phyloP scores from a whole-genome alignment of 2,113 vertebrate genomes.

The Gobius niger region DNA sequence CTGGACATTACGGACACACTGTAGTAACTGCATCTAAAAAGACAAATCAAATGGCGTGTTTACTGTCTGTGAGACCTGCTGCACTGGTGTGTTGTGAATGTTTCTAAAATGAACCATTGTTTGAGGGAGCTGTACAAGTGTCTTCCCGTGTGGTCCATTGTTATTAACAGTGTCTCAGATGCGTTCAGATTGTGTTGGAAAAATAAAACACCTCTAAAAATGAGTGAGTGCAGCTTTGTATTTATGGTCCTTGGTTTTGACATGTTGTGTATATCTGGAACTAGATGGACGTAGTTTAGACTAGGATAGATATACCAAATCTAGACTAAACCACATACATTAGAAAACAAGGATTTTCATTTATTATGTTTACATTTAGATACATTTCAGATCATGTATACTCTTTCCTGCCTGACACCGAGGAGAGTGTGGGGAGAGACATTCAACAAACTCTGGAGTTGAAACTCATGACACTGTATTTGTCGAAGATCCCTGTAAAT shows the following conservation, averaged over 20 bases:
- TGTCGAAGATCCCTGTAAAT: too few relatives aligned
- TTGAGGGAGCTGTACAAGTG: slow-evolving; percentile 9
- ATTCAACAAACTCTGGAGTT: too few relatives aligned
- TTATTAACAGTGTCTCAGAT: slow-evolving; percentile 37
- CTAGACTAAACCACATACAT: too few relatives aligned
- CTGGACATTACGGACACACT: not conserved
- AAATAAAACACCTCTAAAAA: slow-evolving; percentile 43
- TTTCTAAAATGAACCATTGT: slow-evolving; percentile 33
- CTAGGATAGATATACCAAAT: not conserved
- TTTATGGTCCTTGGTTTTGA: not conserved
- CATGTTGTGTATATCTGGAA: not conserved
- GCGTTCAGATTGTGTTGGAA: slow-evolving; percentile 47
- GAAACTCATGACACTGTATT: too few relatives aligned
- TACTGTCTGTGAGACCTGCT: slow-evolving; percentile 24
- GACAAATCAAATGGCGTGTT: slow-evolving; percentile 18
- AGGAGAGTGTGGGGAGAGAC: too few relatives aligned
- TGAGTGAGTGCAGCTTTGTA: not conserved
- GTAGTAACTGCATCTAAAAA: not conserved
- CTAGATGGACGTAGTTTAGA: not conserved
- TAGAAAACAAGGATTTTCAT: too few relatives aligned
- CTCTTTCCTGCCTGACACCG: too few relatives aligned
- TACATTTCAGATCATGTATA: too few relatives aligned
- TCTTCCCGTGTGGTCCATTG: slow-evolving; percentile 27
- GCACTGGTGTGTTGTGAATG: slow-evolving; percentile 32
- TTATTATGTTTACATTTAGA: too few relatives aligned